These are phyloP conservation scores for Ochotona curzoniae DNA, from an alignment of 2,113 vertebrate genomes.

Conservation along the genomic window DNA sequence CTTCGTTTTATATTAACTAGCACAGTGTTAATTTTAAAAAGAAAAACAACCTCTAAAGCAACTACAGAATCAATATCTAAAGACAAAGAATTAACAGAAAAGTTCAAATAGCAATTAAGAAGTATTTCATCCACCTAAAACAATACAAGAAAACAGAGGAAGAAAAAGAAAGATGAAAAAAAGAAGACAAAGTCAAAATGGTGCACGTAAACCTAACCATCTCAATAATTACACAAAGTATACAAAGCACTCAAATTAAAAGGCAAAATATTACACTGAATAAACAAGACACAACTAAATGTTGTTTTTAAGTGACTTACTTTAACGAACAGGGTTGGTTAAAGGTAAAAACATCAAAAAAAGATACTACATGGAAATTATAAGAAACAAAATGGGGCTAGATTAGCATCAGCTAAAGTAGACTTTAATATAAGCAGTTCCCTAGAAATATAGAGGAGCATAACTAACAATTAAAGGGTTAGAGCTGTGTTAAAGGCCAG, in stretches of 20 bases:
- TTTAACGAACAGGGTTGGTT: neutral
- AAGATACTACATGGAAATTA: neutral
- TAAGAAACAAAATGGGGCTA: neutral
- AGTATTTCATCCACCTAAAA: conserved; percentile 10
- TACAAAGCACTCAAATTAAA: neutral
- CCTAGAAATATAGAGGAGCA: neutral
- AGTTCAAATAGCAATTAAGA: neutral
- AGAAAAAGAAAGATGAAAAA: neutral
- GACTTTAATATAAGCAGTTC: neutral
- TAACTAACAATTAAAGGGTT: neutral
- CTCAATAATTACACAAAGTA: neutral
- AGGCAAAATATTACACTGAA: neutral
- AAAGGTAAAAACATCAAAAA: neutral
- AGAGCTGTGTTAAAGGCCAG: neutral
- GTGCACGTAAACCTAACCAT: neutral
- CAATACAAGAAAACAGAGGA: neutral
- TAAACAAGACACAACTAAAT: neutral
- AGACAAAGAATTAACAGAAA: neutral
- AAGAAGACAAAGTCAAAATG: neutral
- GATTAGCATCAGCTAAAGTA: neutral
- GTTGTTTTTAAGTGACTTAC: neutral
- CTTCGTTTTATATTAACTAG: neutral
- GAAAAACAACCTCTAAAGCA: neutral
- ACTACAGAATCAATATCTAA: neutral
- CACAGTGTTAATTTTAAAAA: neutral